Percentiles rank a stretch among this genome's conserved stretches.
phyloP scores from a whole-genome alignment of 64 coral and sea anemone genomes.

The Montipora capricornis region DNA sequence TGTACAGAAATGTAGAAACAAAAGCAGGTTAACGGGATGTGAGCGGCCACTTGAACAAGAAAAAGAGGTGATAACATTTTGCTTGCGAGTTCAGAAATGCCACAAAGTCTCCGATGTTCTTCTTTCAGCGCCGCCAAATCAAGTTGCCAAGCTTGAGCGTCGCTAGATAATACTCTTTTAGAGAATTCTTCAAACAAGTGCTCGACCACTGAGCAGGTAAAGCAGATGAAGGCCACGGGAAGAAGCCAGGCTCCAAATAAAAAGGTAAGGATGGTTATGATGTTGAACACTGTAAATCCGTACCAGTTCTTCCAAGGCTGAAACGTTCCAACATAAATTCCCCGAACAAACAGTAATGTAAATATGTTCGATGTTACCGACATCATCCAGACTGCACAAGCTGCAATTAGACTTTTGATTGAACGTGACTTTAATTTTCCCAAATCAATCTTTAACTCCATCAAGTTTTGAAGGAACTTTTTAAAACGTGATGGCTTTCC shows the following conservation, averaged over 20 bases:
- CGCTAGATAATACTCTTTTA: background rate
- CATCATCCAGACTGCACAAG: background rate
- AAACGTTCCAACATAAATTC: background rate
- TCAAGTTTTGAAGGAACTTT: background rate
- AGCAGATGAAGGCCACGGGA: background rate
- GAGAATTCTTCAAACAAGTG: background rate
- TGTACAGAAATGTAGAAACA: background rate
- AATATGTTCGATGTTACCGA: background rate
- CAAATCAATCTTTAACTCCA: background rate
- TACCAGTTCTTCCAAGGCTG: background rate
- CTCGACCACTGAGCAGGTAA: background rate
- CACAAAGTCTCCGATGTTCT: slow-evolving; percentile 9
- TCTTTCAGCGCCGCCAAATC: background rate
- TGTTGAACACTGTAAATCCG: background rate
- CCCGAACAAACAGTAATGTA: background rate
- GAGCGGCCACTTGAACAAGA: background rate
- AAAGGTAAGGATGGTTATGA: background rate
- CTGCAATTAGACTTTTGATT: background rate
- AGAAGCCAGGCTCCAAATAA: background rate
- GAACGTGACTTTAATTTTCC: background rate
- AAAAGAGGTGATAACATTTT: slow-evolving; percentile 1
- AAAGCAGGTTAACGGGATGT: slow-evolving; percentile 6
- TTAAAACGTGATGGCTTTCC: background rate
- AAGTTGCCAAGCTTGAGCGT: background rate
- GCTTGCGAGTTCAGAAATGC: background rate